These are phyloP conservation scores for Pherbina coryleti DNA, from an alignment of 2,888 invertebrate species.

Conservation along the genomic window DNA sequence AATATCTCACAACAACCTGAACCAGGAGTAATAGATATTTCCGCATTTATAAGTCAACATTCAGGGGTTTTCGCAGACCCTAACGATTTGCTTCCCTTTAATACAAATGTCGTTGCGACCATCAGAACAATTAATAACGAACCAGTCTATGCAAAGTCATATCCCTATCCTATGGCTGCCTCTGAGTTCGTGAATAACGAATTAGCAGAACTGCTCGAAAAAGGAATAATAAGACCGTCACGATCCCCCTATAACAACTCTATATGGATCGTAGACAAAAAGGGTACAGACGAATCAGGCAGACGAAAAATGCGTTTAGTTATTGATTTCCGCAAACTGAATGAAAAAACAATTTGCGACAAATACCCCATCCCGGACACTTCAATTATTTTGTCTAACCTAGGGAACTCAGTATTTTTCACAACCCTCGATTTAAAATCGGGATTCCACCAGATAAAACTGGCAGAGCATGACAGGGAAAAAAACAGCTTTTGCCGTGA, in stretches of 20 bases:
- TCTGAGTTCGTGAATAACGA: conserved; percentile 9
- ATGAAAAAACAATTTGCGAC: neutral
- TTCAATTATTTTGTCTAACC: neutral
- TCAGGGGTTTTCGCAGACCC: neutral
- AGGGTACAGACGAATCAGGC: conserved; percentile 7
- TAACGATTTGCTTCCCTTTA: neutral
- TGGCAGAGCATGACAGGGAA: neutral
- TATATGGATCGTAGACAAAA: conserved; percentile 34
- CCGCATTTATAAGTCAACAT: neutral
- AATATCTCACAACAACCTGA: no score
- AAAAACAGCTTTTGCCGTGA: neutral
- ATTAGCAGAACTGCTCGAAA: conserved; percentile 9
- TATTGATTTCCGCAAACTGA: neutral
- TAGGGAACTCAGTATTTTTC: neutral
- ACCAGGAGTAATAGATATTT: neutral
- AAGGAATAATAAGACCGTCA: conserved; percentile 15
- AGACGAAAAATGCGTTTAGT: neutral
- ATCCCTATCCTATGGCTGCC: conserved; percentile 29
- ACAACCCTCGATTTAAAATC: neutral
- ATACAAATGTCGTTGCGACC: neutral
- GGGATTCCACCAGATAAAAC: neutral
- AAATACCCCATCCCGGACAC: neutral
- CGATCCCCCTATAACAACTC: neutral
- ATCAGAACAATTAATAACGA: neutral
- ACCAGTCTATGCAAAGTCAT: neutral